A percentile compares a stretch with the other conserved stretches of the same genome.
Evolutionary conservation across 2,888 invertebrate genomes (phyloP).

Genomic region (Drosophila longiperda): DNA sequence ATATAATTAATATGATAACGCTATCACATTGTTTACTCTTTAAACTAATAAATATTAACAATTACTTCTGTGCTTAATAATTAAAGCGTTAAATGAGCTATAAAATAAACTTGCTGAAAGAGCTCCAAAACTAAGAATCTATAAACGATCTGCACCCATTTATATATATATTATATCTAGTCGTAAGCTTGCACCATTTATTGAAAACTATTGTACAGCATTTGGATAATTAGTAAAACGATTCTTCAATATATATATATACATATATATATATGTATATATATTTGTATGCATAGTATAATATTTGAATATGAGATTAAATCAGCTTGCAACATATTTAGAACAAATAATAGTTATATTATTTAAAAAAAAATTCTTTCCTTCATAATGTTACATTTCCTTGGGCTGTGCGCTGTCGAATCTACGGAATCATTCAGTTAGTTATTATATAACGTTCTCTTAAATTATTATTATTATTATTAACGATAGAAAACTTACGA

Average conservation of each 20-base stretch:
- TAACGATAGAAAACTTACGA: conserved; percentile 11
- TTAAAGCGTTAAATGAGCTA: not conserved
- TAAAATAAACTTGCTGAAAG: conserved; percentile 5
- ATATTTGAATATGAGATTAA: conserved; percentile 41
- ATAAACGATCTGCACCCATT: conserved; percentile 40
- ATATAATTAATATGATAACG: conserved; percentile 13
- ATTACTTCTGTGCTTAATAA: conserved; percentile 8
- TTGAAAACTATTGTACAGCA: conserved; percentile 37
- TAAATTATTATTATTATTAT: not conserved
- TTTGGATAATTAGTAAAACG: conserved; percentile 26
- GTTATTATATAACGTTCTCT: conserved; percentile 27
- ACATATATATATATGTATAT: not conserved
- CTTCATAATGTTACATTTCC: conserved; percentile 58
- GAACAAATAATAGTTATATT: conserved; percentile 3
- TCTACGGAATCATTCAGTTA: conserved; percentile 52
- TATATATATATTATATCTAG: conserved; percentile 41
- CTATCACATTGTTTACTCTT: conserved; percentile 10
- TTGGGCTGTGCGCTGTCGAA: conserved; percentile 72
- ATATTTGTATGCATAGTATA: conserved; percentile 13
- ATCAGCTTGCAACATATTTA: conserved; percentile 24
- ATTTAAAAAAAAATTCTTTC: conserved; percentile 12
- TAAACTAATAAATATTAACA: conserved; percentile 12
- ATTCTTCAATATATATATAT: conserved; percentile 18
- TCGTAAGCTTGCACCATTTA: conserved; percentile 46
- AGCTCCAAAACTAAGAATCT: conserved; percentile 42